Evolutionary conservation across 1,140 invertebrate genomes (phyloP).

Genomic region (Calycopis cecrops): DNA sequence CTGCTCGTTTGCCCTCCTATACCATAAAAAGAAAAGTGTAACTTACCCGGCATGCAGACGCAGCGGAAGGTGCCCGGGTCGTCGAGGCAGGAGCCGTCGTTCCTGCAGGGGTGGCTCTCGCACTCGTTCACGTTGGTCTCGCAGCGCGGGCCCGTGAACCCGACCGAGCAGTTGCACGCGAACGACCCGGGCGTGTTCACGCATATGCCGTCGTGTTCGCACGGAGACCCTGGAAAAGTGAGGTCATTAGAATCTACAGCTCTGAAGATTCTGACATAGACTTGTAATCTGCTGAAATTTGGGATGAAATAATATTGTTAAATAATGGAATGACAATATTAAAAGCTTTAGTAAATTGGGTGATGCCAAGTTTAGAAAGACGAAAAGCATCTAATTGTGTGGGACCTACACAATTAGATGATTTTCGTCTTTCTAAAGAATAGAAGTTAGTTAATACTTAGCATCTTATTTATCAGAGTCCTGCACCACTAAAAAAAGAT

Average conservation of each 20-base stretch:
- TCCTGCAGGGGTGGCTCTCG: conserved; percentile 94
- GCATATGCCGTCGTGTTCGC: conserved; percentile 94
- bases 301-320: no score
- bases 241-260: not conserved
- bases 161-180: conserved; percentile 92
- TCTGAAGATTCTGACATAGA: not conserved
- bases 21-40: not conserved
- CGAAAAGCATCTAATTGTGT: no score
- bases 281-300: no score
- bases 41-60: conserved; percentile 97
- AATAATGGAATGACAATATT: no score
- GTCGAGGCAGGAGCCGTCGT: conserved; percentile 94
- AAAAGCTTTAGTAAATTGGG: no score
- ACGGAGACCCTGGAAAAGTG: conserved; percentile 83
- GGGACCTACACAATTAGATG: no score
- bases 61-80: conserved; percentile 96
- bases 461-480: no score
- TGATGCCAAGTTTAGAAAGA: no score
- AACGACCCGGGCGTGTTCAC: conserved; percentile 96
- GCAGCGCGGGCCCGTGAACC: conserved; percentile 93
- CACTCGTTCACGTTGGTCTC: conserved; percentile 96
- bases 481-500: no score
- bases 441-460: no score
- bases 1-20: no score
- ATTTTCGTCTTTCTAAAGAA: no score